Evolutionary conservation across 2,888 invertebrate genomes (phyloP).

Genomic region (Xestia c-nigrum): DNA sequence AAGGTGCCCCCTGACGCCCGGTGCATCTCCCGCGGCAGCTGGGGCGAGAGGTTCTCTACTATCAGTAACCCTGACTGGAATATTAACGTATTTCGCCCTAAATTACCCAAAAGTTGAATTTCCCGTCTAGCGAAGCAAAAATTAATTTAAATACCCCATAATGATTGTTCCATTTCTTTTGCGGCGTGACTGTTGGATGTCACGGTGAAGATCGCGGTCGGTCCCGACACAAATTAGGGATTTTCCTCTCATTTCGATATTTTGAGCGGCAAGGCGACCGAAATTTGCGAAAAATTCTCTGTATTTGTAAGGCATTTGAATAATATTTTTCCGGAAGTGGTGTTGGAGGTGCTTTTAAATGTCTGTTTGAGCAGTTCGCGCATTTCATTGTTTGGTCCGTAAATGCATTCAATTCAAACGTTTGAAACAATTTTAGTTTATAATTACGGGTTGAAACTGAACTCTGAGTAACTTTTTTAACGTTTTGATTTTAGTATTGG

Average conservation of each 20-base stretch:
- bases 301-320: constrained; percentile 31
- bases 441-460: neutral
- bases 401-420: constrained; percentile 12
- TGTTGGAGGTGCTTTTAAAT: constrained; percentile 23
- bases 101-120: neutral
- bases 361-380: constrained; percentile 12
- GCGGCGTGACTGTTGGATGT: constrained; percentile 34
- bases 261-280: constrained; percentile 13
- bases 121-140: constrained; percentile 11
- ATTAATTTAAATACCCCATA: constrained; percentile 39
- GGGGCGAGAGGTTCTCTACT: neutral
- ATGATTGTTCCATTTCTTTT: constrained; percentile 46
- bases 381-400: constrained; percentile 1
- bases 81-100: too few species aligned
- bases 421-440: neutral
- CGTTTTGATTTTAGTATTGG: too few species aligned
- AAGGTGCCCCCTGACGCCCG: too few species aligned
- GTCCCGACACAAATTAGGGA: constrained; percentile 43
- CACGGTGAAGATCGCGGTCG: constrained; percentile 27
- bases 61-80: too few species aligned
- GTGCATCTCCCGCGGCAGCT: too few species aligned
- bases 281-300: constrained; percentile 17
- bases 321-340: constrained; percentile 28
- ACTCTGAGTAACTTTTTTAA: neutral
- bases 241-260: constrained; percentile 48